These are phyloP conservation scores for Sialis lutaria DNA, from an alignment of 2,888 invertebrate species.

Conservation along the genomic window DNA sequence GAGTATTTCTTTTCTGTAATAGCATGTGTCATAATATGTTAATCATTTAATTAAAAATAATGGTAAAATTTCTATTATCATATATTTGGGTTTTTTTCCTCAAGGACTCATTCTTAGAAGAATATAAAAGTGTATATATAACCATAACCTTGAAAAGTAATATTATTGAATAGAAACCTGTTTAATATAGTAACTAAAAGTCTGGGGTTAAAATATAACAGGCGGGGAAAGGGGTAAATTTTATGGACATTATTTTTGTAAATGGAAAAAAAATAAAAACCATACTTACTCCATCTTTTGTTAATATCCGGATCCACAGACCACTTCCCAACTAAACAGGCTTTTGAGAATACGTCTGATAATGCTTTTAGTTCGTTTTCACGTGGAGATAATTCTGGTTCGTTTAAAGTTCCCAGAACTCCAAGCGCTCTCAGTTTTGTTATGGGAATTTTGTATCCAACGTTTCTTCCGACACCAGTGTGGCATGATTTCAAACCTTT, in stretches of 20 bases:
- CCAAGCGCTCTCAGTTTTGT: constrained; percentile 58
- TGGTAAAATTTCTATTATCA: not conserved
- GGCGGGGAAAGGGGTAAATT: too few relatives aligned
- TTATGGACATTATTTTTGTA: too few relatives aligned
- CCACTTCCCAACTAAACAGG: constrained; percentile 76
- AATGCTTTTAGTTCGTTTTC: constrained; percentile 71
- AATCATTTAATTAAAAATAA: not conserved
- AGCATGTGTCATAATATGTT: not conserved
- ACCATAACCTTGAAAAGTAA: too few relatives aligned
- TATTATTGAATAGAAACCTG: too few relatives aligned
- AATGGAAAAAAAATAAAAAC: not conserved
- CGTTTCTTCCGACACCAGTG: constrained; percentile 73
- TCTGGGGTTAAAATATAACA: too few relatives aligned
- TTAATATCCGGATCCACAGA: constrained; percentile 58
- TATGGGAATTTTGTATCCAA: constrained; percentile 71
- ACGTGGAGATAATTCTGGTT: constrained; percentile 47
- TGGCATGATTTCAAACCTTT: constrained; percentile 70
- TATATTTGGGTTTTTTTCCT: too few relatives aligned
- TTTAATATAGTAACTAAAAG: too few relatives aligned
- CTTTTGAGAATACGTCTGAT: constrained; percentile 60
- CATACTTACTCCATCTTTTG: constrained; percentile 46
- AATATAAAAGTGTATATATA: too few relatives aligned
- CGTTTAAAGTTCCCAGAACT: constrained; percentile 46
- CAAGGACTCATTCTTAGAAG: too few relatives aligned
- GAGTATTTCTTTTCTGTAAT: constrained; percentile 50